Percentiles rank a stretch among this genome's conserved stretches.
phyloP scores from a whole-genome alignment of 2,113 vertebrate species.

The Danionella cerebrum region DNA sequence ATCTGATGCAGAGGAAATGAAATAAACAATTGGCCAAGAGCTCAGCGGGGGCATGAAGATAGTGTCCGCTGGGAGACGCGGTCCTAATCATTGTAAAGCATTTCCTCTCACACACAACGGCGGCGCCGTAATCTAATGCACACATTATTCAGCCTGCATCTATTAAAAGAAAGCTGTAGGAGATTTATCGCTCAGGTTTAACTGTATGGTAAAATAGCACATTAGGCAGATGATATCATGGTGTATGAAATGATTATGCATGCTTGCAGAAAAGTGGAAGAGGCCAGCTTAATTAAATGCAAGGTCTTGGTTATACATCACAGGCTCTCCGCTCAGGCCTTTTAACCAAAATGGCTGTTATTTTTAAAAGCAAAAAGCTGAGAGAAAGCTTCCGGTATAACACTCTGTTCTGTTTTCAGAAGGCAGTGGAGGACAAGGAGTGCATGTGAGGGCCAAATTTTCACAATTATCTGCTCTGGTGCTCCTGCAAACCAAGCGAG shows the following conservation, averaged over 20 bases:
- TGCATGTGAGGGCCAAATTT: conserved; percentile 39
- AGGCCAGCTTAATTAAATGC: conserved; percentile 65
- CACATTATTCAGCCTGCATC: conserved; percentile 64
- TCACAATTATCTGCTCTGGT: conserved; percentile 27
- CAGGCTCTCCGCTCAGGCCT: conserved; percentile 45
- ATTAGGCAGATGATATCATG: conserved; percentile 72
- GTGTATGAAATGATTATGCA: conserved; percentile 66
- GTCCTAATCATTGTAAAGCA: conserved; percentile 53
- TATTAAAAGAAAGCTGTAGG: conserved; percentile 56
- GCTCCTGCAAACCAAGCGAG: background rate
- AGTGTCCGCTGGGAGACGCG: conserved; percentile 43
- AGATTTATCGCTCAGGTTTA: conserved; percentile 70
- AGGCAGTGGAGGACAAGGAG: background rate
- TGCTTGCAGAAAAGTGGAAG: conserved; percentile 49
- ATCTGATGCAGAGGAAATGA: conserved; percentile 37
- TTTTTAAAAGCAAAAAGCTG: conserved; percentile 40
- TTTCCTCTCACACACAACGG: conserved; percentile 49
- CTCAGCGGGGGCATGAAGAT: conserved; percentile 44
- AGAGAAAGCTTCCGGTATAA: conserved; percentile 34
- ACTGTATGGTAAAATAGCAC: conserved; percentile 70
- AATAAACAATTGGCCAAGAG: conserved; percentile 29
- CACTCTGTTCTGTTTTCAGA: conserved; percentile 20
- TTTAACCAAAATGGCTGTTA: conserved; percentile 53
- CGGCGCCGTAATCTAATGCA: conserved; percentile 57
- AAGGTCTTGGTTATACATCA: conserved; percentile 59